Evolutionary conservation across 2,113 vertebrate genomes (phyloP).

Genomic region (Calidris pygmaea): DNA sequence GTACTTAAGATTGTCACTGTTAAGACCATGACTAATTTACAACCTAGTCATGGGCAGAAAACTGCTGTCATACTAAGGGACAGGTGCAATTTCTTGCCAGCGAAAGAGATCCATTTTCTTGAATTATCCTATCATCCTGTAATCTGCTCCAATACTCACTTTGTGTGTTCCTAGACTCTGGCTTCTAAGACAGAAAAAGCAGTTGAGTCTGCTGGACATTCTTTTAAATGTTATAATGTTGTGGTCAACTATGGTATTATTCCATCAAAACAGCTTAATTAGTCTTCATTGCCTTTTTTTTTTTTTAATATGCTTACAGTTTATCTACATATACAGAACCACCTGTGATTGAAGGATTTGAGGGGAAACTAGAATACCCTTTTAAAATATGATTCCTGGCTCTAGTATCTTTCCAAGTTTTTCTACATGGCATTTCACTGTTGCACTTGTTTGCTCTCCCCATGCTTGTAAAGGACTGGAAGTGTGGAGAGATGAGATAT

Average conservation of each 20-base stretch:
- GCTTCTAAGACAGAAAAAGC: neutral
- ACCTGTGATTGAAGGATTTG: neutral
- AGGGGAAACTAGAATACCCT: neutral
- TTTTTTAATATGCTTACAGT: neutral
- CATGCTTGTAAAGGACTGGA: neutral
- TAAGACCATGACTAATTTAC: neutral
- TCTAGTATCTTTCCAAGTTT: neutral
- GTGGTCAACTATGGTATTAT: neutral
- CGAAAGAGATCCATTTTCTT: neutral
- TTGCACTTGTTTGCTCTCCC: neutral
- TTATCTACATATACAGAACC: neutral
- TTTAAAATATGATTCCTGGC: neutral
- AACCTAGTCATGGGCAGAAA: neutral
- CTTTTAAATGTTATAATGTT: neutral
- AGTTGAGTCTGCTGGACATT: neutral
- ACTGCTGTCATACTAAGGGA: neutral
- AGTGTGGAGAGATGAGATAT: neutral
- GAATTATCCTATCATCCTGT: neutral
- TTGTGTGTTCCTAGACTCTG: neutral
- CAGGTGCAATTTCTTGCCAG: neutral
- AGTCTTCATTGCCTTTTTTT: neutral
- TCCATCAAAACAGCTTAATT: neutral
- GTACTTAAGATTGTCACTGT: neutral
- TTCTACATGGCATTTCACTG: neutral
- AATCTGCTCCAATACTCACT: neutral